Conservation (phyloP, 2,797 vertebrate species). For the Nasua narica region DNA sequence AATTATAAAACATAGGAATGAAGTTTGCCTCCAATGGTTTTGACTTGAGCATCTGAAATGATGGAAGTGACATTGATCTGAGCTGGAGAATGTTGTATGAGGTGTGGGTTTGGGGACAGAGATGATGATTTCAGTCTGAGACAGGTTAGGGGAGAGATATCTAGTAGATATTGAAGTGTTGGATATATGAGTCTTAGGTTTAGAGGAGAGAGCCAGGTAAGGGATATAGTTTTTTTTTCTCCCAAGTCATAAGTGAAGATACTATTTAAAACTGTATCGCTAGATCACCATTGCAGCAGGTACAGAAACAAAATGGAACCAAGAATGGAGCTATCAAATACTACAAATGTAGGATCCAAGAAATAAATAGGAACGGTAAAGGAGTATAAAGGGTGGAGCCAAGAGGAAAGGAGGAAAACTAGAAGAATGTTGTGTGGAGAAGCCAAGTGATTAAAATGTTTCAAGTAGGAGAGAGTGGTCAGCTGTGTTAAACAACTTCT, state of each 20-base stretch:
- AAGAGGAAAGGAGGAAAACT: neutral
- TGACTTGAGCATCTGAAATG: neutral
- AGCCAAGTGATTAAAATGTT: neutral
- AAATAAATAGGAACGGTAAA: neutral
- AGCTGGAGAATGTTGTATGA: neutral
- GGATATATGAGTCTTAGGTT: neutral
- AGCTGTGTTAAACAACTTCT: neutral
- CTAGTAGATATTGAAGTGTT: neutral
- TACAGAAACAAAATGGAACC: neutral
- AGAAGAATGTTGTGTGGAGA: neutral
- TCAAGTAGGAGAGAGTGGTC: neutral
- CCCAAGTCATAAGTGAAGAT: neutral
- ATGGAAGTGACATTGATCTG: neutral
- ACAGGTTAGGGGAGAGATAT: neutral
- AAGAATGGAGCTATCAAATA: neutral
- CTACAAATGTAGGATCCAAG: neutral
- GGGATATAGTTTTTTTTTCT: neutral
- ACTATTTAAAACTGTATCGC: neutral
- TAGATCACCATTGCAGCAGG: neutral
- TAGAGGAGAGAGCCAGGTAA: neutral
- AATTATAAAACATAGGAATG: neutral
- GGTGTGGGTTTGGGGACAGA: neutral
- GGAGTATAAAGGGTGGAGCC: neutral
- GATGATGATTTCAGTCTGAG: neutral
- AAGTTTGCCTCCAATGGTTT: neutral